phyloP scores from a whole-genome alignment of 2,797 vertebrate species.

The Paguma larvata region DNA sequence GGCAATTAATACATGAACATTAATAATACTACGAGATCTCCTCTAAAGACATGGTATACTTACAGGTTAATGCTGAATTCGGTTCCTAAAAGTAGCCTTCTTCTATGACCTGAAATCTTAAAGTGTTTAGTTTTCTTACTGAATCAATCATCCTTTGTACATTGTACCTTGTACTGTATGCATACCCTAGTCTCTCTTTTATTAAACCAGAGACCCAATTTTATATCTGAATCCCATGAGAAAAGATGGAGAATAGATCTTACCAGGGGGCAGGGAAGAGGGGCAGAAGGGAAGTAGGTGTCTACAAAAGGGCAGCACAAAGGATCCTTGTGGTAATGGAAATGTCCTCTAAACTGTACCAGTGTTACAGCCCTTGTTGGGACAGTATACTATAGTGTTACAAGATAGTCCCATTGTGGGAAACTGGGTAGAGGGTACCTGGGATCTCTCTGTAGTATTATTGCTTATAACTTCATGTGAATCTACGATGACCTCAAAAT shows the following conservation, averaged over 20 bases:
- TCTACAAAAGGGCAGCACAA: not conserved
- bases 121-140: not conserved
- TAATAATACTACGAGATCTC: not conserved
- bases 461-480: not conserved
- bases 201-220: not conserved
- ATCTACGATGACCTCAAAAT: slow-evolving; percentile 51
- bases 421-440: not conserved
- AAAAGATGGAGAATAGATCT: not conserved
- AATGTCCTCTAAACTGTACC: not conserved
- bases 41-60: not conserved
- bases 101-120: not conserved
- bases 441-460: not conserved
- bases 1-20: not conserved
- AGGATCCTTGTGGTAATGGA: not conserved
- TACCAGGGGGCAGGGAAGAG: not conserved
- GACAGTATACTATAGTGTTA: not conserved
- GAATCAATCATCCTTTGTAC: not conserved
- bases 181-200: not conserved
- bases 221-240: not conserved
- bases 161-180: not conserved
- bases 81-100: slow-evolving; percentile 22
- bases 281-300: not conserved
- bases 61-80: not conserved
- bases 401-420: not conserved
- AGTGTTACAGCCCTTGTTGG: not conserved